Base-by-base conservation (phyloP, 2,113 vertebrate species). In the Bos taurus region DNA sequence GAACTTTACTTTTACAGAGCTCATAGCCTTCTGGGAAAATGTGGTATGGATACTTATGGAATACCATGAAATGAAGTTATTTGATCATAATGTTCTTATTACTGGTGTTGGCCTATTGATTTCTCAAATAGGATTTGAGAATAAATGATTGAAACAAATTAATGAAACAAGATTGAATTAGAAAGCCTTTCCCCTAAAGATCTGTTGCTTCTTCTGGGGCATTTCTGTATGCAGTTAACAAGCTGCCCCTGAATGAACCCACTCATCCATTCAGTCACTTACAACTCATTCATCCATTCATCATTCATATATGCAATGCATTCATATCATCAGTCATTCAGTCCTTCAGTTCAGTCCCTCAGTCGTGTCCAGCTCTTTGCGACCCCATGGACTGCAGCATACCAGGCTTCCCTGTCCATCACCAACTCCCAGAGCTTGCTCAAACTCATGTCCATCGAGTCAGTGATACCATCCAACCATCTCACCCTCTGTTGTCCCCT, bases 41-140 rank as follows among this genome's bases (percentile, higher is more conserved):
- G 14, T 52, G 30, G 11, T 36, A 1, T 92, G 48, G 48, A 77
- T 28, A 77, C 15, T 92, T 94, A 81, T 0, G 26, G 94, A 85
- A 74, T 93, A 54, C n/a, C 21, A 43, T 81, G 7, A 48, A 43
- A 48, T 90, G 62, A 78, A 87, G 21, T 87, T 21, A 87, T 88
- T 84, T 80, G 50, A 46, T 54, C 74, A 59, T 26, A 7, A 83
- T 89, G 26, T 86, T 14, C 92, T 92, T 92, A 59, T 90, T 77
- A 89, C 2, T 87, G 60, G 33, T 82, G 0, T 54, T 95, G 28
- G 71, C 12, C 23, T 33, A 59, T 7, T 46, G 82, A 43, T 23
- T 94, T 96, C n/a, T 91, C 57, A 74, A 81, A 64, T 71, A 83
- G 11, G 40, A n/a, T 84, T 84, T 90, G 78, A 57, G 56, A 96